Conservation (phyloP, 2,888 invertebrate species). For the Diarsia rubi region DNA sequence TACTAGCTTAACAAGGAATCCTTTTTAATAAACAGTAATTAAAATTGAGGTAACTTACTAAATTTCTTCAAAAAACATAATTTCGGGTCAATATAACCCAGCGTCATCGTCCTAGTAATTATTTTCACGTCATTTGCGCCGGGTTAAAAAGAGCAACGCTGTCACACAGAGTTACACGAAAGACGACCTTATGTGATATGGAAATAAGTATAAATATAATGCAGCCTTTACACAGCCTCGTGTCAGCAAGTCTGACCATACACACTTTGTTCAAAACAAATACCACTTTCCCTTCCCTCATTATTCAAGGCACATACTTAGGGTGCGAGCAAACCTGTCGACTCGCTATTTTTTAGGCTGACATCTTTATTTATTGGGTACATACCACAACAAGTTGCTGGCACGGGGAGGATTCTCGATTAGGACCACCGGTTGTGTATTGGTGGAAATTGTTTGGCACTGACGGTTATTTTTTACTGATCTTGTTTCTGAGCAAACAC, state of each 20-base stretch:
- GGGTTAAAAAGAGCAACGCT: too few relatives aligned
- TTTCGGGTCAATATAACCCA: too few relatives aligned
- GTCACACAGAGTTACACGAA: too few relatives aligned
- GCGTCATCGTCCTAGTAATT: too few relatives aligned
- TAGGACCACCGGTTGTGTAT: not conserved
- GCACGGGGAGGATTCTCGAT: constrained; percentile 1
- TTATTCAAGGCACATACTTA: constrained; percentile 37
- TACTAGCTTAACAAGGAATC: too few relatives aligned
- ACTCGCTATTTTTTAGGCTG: constrained; percentile 32
- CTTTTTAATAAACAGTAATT: too few relatives aligned
- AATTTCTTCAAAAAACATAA: too few relatives aligned
- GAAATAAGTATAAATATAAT: not conserved
- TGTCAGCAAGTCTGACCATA: not conserved
- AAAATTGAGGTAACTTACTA: too few relatives aligned
- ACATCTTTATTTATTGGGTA: constrained; percentile 40
- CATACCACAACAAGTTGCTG: constrained; percentile 6
- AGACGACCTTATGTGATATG: too few relatives aligned
- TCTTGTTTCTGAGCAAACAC: not conserved
- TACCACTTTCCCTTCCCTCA: constrained; percentile 11
- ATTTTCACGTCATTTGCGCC: too few relatives aligned
- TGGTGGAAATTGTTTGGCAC: not conserved
- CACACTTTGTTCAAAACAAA: constrained; percentile 14
- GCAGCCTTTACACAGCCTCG: not conserved
- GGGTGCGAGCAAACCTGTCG: constrained; percentile 13
- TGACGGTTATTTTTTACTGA: too few relatives aligned